phyloP scores from a whole-genome alignment of 2,113 vertebrate genomes.

The Leucopsar rothschildi region DNA sequence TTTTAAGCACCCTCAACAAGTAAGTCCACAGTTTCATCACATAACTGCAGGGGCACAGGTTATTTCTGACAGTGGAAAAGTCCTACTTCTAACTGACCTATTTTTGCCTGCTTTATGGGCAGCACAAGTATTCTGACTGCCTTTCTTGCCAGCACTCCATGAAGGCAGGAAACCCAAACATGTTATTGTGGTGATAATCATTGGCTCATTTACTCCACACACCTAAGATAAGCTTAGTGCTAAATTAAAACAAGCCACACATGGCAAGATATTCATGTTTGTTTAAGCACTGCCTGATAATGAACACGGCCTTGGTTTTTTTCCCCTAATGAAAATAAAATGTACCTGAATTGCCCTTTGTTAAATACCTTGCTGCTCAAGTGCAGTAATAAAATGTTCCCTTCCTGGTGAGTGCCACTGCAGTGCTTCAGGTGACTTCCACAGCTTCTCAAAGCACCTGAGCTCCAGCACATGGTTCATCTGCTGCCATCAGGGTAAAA shows the following conservation, averaged over 20 bases:
- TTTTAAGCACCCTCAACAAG: background rate
- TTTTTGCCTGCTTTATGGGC: background rate
- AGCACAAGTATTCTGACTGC: background rate
- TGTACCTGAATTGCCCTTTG: background rate
- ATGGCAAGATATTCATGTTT: slow-evolving; percentile 9
- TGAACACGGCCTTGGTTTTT: background rate
- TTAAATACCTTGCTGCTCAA: background rate
- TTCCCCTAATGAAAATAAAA: background rate
- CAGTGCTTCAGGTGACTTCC: background rate
- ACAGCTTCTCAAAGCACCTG: background rate
- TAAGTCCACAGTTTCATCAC: background rate
- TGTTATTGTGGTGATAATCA: background rate
- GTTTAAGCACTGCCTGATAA: slow-evolving; percentile 10
- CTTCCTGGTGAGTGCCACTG: background rate
- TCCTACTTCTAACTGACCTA: background rate
- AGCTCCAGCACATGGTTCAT: background rate
- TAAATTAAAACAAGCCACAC: slow-evolving; percentile 29
- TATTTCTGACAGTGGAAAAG: background rate
- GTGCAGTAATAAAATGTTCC: background rate
- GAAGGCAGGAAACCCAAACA: slow-evolving; percentile 44
- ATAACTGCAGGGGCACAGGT: background rate
- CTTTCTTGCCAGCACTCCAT: background rate
- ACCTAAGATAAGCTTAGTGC: slow-evolving; percentile 15
- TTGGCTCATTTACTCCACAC: slow-evolving; percentile 16
- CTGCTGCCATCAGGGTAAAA: background rate